Evolutionary conservation across 2,888 invertebrate species (phyloP).

Genomic region (Acholoe squamosa): DNA sequence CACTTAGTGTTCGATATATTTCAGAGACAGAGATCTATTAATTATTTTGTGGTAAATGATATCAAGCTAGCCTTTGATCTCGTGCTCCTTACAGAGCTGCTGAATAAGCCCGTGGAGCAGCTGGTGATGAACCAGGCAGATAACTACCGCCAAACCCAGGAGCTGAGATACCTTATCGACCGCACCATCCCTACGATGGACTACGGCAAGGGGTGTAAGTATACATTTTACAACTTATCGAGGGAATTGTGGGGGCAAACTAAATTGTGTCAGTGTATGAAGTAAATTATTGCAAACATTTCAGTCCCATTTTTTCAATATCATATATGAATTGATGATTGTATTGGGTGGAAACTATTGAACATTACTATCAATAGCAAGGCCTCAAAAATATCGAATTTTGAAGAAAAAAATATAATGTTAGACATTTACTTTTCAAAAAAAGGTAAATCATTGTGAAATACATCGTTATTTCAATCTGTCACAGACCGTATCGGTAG

Average conservation of each 20-base stretch:
- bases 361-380: too few species aligned
- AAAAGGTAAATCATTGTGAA: not conserved
- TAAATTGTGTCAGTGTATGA: too few species aligned
- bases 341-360: too few species aligned
- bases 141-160: constrained; percentile 78
- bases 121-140: constrained; percentile 83
- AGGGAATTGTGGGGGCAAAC: not conserved
- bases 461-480: not conserved
- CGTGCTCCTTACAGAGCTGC: constrained; percentile 74
- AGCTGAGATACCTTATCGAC: constrained; percentile 81
- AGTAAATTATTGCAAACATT: too few species aligned
- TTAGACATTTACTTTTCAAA: not conserved
- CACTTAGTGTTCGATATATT: too few species aligned
- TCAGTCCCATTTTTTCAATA: too few species aligned
- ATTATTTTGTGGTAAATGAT: too few species aligned
- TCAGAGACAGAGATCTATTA: too few species aligned
- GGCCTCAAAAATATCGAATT: too few species aligned
- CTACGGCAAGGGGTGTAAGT: constrained; percentile 83
- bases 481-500: constrained; percentile 82
- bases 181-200: constrained; percentile 81
- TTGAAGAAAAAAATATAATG: too few species aligned
- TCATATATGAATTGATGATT: too few species aligned
- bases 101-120: constrained; percentile 80
- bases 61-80: too few species aligned
- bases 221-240: not conserved